phyloP scores from a whole-genome alignment of 2,888 invertebrate species.

The Athrips mouffetella region DNA sequence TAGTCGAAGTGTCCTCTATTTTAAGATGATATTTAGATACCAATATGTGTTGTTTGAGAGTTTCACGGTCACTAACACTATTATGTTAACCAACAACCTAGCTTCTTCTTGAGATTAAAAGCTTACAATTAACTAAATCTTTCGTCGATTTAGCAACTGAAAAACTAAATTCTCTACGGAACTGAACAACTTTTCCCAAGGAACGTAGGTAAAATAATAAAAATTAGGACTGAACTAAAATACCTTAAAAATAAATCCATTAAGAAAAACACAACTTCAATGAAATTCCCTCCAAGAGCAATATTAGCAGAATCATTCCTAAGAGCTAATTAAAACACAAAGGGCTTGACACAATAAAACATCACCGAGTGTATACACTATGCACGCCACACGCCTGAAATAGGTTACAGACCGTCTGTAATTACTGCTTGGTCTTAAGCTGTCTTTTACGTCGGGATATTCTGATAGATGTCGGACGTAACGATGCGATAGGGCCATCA shows the following conservation, averaged over 20 bases:
- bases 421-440: constrained; percentile 42
- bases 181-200: too few relatives aligned
- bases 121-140: too few relatives aligned
- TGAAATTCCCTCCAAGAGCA: constrained; percentile 21
- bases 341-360: constrained; percentile 61
- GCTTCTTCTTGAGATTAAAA: too few relatives aligned
- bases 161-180: too few relatives aligned
- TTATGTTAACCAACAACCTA: too few relatives aligned
- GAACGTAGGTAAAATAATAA: too few relatives aligned
- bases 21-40: too few relatives aligned
- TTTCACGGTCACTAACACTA: too few relatives aligned
- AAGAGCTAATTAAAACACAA: constrained; percentile 65
- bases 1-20: too few relatives aligned
- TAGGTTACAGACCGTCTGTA: constrained; percentile 42
- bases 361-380: constrained; percentile 28
- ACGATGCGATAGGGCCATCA: not conserved
- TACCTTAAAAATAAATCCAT: not conserved
- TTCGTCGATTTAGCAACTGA: too few relatives aligned
- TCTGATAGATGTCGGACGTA: not conserved
- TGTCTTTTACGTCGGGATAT: not conserved
- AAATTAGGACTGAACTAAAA: too few relatives aligned
- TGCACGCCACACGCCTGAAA: constrained; percentile 50
- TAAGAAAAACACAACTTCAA: not conserved
- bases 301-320: constrained; percentile 4
- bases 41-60: too few relatives aligned